A percentile compares a stretch with the other conserved stretches of the same genome.
phyloP scores from a whole-genome alignment of 2,888 invertebrate species.

The Brachypterus glaber region DNA sequence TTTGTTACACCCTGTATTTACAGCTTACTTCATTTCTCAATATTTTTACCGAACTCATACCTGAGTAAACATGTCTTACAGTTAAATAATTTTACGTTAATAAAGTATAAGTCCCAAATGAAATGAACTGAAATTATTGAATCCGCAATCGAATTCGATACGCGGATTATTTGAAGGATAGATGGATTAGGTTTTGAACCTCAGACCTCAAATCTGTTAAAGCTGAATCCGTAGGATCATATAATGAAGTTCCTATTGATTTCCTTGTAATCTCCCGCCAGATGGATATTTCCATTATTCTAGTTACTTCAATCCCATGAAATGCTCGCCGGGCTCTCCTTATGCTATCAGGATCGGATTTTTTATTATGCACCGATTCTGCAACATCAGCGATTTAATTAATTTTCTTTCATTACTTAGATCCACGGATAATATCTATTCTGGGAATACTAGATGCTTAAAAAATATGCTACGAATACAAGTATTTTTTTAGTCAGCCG shows the following conservation, averaged over 20 bases:
- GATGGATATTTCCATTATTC: conserved; percentile 29
- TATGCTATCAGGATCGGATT: too few relatives aligned
- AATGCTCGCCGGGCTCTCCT: too few relatives aligned
- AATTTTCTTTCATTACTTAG: too few relatives aligned
- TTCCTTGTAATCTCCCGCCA: conserved; percentile 29
- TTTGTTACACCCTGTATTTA: too few relatives aligned
- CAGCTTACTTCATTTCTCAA: too few relatives aligned
- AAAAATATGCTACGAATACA: neutral
- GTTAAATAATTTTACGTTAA: too few relatives aligned
- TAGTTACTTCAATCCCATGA: conserved; percentile 17
- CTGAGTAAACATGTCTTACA: too few relatives aligned
- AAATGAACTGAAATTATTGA: conserved; percentile 35
- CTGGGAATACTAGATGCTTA: neutral
- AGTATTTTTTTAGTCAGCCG: neutral
- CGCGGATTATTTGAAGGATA: conserved; percentile 31
- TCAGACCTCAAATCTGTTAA: conserved; percentile 30
- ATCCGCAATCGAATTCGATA: conserved; percentile 35
- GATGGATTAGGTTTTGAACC: conserved; percentile 20
- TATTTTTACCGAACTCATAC: too few relatives aligned
- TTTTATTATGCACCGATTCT: too few relatives aligned
- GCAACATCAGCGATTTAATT: too few relatives aligned
- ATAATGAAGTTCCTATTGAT: conserved; percentile 36
- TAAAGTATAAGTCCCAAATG: conserved; percentile 21
- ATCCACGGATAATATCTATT: too few relatives aligned
- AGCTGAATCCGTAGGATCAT: conserved; percentile 29